A percentile compares a stretch with the other conserved stretches of the same genome.
phyloP scores from a whole-genome alignment of 1,140 invertebrate genomes.

The Brachystomella parvula region DNA sequence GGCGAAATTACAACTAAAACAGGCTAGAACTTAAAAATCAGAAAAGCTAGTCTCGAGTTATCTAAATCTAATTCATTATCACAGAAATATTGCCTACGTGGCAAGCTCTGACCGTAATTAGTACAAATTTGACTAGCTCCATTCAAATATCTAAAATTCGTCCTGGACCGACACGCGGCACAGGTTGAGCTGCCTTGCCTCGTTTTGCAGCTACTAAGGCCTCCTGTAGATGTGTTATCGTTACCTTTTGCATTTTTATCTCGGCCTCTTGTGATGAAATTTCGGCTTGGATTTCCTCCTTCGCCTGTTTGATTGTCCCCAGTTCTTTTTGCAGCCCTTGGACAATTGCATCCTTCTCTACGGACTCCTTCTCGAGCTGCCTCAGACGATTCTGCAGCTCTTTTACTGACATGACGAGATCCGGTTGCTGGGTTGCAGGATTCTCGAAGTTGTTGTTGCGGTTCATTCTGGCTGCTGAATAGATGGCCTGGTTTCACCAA shows the following conservation, averaged over 20 bases:
- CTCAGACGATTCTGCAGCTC: background rate
- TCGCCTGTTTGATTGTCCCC: background rate
- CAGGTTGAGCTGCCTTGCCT: background rate
- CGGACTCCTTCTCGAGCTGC: background rate
- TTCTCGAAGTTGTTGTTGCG: background rate
- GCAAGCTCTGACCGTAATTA: no score
- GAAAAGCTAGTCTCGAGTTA: no score
- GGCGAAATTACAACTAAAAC: no score
- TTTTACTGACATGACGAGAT: background rate
- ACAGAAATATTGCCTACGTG: no score
- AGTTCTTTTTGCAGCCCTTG: background rate
- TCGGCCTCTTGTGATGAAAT: background rate
- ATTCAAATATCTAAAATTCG: no score
- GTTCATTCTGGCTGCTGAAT: background rate
- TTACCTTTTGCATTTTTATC: conserved; percentile 11
- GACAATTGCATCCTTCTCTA: background rate
- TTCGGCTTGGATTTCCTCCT: background rate
- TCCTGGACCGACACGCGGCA: no score
- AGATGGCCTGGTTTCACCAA: background rate
- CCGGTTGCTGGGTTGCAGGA: background rate
- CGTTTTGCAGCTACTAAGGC: background rate
- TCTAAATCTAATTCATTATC: no score
- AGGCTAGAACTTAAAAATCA: no score
- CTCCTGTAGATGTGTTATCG: conserved; percentile 3
- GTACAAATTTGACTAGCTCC: no score